Evolutionary conservation across 2,113 vertebrate species (phyloP).

Genomic region (Cynopterus brachyotis): DNA sequence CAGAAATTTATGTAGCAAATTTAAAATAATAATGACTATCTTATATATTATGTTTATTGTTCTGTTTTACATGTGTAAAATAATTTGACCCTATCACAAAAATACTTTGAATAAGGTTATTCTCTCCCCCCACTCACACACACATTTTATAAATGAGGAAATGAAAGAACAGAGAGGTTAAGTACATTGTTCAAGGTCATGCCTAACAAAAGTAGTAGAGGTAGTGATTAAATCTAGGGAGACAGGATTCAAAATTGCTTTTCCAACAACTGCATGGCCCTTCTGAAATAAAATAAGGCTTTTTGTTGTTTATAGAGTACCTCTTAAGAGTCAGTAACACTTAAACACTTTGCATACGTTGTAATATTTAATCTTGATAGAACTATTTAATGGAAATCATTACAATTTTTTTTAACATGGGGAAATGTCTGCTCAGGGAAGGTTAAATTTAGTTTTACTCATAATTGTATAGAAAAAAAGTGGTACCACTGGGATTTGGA

Average conservation of each 20-base stretch:
- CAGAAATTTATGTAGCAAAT: neutral
- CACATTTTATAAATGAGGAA: neutral
- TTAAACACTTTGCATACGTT: neutral
- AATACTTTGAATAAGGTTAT: neutral
- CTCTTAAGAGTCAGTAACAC: neutral
- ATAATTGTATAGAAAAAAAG: neutral
- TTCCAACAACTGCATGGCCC: neutral
- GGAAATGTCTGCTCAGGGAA: neutral
- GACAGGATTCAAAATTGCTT: neutral
- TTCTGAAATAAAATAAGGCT: neutral
- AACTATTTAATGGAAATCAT: neutral
- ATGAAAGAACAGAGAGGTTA: neutral
- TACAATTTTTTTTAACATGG: neutral
- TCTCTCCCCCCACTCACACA: too few species aligned
- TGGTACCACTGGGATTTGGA: neutral
- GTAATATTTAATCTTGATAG: neutral
- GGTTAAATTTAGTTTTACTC: neutral
- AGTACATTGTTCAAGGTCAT: neutral
- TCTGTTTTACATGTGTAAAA: neutral
- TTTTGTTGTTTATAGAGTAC: neutral
- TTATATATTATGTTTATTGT: neutral
- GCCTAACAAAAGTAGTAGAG: neutral
- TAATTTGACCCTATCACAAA: neutral
- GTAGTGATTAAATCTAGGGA: neutral
- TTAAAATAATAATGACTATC: neutral